Base-by-base conservation (phyloP, 2,888 invertebrate genomes). In the Neocrepidodera transversa region DNA sequence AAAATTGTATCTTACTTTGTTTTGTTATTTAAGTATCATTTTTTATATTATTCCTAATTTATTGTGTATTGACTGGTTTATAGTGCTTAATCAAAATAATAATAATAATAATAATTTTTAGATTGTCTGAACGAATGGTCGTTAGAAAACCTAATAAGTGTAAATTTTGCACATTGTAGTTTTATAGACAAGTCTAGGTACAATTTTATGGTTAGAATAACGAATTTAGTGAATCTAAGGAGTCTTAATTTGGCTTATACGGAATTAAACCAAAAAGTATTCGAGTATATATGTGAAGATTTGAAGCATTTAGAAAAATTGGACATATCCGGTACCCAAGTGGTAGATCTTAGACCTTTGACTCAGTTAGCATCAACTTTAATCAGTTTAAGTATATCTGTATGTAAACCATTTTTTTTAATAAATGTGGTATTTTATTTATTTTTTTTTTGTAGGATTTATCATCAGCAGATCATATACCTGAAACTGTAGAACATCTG, bases 101-200 rank as follows among this genome's bases (percentile, higher is more conserved):
- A 23, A 20, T 32, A 14, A 14, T 51, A 28, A 32, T 35, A 26
- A n/a, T 17, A 16, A 56, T 58, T 76, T 77, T 55, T 54, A 78
- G 85, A 84, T 60, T 87, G 87, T 75, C 78, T 89, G 57, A 85
- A 85, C 53, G 86, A 86, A 66, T 87, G 87, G 86, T 86, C 87
- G 28, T 73, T 85, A 58, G 80, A 83, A 62, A 86, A 88, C 76
- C 77, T 89, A 55, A 79, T 83, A 40, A 80, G 82, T 38, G 78
- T 87, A 47, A 87, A 86, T 74, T 85, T 89, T 43, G 82, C 86
- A 42, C 82, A 82, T 69, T 85, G 86, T 71, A 84, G 84, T 48
- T 87, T 87, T 73, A 81, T 84, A 62, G 85, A 85, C 74, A 58
- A 64, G 48, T 82, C 84, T 58, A 79, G 82, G 78, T 82, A 78